A percentile compares a stretch with the other conserved stretches of the same genome.
These are phyloP conservation scores for Borostomias antarcticus DNA, from an alignment of 2,797 vertebrate genomes.

Conservation along the genomic window DNA sequence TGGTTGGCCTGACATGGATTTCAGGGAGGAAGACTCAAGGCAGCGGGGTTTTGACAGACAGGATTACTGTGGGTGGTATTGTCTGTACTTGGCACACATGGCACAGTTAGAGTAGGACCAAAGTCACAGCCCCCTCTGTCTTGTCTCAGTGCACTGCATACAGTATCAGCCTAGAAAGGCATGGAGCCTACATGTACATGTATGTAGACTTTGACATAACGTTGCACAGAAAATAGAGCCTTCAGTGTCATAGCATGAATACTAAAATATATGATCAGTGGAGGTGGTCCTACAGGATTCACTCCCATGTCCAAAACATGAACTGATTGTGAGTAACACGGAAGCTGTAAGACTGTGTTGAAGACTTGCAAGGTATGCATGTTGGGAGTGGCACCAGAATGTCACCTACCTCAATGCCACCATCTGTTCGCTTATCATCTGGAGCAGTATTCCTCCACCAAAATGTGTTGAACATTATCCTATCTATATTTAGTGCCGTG, in stretches of 20 bases:
- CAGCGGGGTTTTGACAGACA: constrained; percentile 51
- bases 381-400: constrained; percentile 21
- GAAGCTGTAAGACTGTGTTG: constrained; percentile 15
- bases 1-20: constrained; percentile 34
- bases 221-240: not conserved
- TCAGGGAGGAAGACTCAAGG: constrained; percentile 24
- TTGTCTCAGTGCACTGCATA: not conserved
- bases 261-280: not conserved
- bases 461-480: constrained; percentile 60
- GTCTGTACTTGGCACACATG: constrained; percentile 27
- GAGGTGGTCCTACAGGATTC: no score
- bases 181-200: constrained; percentile 1
- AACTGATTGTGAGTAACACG: not conserved
- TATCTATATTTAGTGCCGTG: constrained; percentile 67
- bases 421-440: constrained; percentile 60
- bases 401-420: constrained; percentile 35
- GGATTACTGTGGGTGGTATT: constrained; percentile 42
- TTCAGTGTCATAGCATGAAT: not conserved
- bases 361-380: constrained; percentile 30
- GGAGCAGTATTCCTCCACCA: constrained; percentile 48
- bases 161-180: constrained; percentile 40
- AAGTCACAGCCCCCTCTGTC: constrained; percentile 23
- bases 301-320: no score
- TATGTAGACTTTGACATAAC: not conserved
- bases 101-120: constrained; percentile 41